Evolutionary conservation across 2,888 invertebrate genomes (phyloP).

Genomic region (Leptura quadrifasciata): DNA sequence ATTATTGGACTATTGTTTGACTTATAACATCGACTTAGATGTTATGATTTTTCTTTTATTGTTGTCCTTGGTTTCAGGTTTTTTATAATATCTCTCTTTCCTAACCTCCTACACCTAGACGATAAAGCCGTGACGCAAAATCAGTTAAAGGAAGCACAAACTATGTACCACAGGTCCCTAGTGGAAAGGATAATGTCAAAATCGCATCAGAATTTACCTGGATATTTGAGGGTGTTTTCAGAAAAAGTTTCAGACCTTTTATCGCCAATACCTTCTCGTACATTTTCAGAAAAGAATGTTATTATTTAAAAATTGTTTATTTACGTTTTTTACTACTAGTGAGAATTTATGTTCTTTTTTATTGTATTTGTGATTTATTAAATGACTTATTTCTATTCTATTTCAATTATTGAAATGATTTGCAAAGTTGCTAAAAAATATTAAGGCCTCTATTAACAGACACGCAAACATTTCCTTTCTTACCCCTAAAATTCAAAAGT

Average conservation of each 20-base stretch:
- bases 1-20: no score
- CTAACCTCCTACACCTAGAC: slow-evolving; percentile 82
- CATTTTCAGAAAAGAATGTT: slow-evolving; percentile 56
- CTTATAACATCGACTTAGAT: no score
- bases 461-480: no score
- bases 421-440: no score
- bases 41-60: not conserved
- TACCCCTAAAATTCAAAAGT: no score
- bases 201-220: slow-evolving; percentile 63
- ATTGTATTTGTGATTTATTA: not conserved
- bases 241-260: slow-evolving; percentile 63
- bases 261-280: slow-evolving; percentile 55
- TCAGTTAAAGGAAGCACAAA: slow-evolving; percentile 79
- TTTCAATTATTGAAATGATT: no score
- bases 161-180: slow-evolving; percentile 79
- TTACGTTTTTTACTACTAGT: not conserved
- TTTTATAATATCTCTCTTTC: slow-evolving; percentile 84
- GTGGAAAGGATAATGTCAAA: slow-evolving; percentile 74
- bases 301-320: slow-evolving; percentile 39
- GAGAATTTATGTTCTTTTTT: not conserved
- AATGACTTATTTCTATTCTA: not conserved
- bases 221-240: slow-evolving; percentile 64
- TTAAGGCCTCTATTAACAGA: no score
- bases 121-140: slow-evolving; percentile 82
- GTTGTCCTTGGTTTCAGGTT: slow-evolving; percentile 75